Base-by-base conservation (phyloP, 2,797 vertebrate genomes). In the Ficedula albicollis region DNA sequence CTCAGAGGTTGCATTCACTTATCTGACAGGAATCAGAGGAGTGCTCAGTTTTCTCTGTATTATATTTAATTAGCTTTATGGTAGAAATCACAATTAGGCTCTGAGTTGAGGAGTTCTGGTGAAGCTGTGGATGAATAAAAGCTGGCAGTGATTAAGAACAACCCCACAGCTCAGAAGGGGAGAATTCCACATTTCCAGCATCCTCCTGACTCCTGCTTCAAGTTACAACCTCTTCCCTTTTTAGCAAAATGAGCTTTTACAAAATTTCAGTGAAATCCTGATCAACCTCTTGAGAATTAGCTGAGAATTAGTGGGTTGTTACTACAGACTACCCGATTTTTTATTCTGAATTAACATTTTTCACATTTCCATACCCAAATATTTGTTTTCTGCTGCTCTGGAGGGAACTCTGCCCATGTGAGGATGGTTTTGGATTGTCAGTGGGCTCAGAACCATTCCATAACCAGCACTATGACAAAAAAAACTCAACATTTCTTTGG, bases 121-220 rank as follows among this genome's bases (percentile, higher is more conserved):
- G 70, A 60, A 39, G 74, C 49, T 59, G 32, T 2, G 2, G 3
- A 39, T n/a, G 67, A 85, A 17, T 7, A 49, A 76, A 62, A 55
- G 66, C 38, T 84, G 64, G n/a, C 23, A 63, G 39, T 3, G 26
- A 76, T 21, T 26, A 68, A 10, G 11, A 25, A 44, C n/a, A 84
- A 26, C 18, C 30, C 10, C n/a, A 25, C 1, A 64, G 70, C 22
- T n/a, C 72, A 59, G 63, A 76, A n/a, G 1, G 2, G 2, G 3
- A 54, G 17, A 68, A 78, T 73, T 36, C 76, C 70, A 26, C 39
- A 11, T 10, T 30, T 21, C 41, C 6, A 2, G 55, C 62, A 67
- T 18, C 46, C 58, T 22, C 10, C 1, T 0, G 1, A 30, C 0
- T 75, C 54, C 15, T 58, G n/a, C 46, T 39, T 73, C 51, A 46